These are phyloP conservation scores for Hydrotaea cyrtoneurina DNA, from an alignment of 2,888 invertebrate genomes.

Conservation along the genomic window DNA sequence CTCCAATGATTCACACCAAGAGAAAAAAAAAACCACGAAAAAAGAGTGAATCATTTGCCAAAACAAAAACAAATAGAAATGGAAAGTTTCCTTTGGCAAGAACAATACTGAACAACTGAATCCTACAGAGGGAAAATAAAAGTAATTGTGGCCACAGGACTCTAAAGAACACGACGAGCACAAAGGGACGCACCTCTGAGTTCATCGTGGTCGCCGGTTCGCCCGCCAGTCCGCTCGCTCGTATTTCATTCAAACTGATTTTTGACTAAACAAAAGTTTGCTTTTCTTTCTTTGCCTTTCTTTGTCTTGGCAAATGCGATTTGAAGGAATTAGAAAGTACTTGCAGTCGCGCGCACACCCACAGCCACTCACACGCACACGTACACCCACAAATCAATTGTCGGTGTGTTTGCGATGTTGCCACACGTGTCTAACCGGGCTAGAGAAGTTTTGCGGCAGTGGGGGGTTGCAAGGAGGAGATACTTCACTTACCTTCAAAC, in stretches of 20 bases:
- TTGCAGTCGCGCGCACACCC: background rate
- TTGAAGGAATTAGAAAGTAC: conserved; percentile 53
- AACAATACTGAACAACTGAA: conserved; percentile 35
- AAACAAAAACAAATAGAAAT: conserved; percentile 28
- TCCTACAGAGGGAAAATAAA: conserved; percentile 47
- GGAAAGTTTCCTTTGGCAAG: conserved; percentile 10
- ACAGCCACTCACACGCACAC: background rate
- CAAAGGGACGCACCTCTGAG: background rate
- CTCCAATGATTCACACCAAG: conserved; percentile 29
- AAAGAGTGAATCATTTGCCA: conserved; percentile 31
- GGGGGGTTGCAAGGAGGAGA: background rate
- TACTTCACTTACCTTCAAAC: conserved; percentile 90
- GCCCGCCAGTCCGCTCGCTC: background rate
- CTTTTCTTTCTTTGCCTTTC: conserved; percentile 21
- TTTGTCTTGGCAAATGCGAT: conserved; percentile 49
- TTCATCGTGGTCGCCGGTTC: background rate
- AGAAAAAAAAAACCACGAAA: background rate
- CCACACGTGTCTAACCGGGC: conserved; percentile 13
- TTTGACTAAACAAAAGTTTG: conserved; percentile 56
- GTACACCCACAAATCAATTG: conserved; percentile 15
- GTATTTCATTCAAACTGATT: conserved; percentile 48
- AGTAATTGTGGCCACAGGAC: conserved; percentile 39
- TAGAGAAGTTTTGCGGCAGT: background rate
- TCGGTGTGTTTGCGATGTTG: conserved; percentile 1
- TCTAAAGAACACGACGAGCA: background rate